A percentile compares a stretch with the other conserved stretches of the same genome.
These are phyloP conservation scores for Nanorana parkeri DNA, from an alignment of 2,113 vertebrate genomes.

Conservation along the genomic window DNA sequence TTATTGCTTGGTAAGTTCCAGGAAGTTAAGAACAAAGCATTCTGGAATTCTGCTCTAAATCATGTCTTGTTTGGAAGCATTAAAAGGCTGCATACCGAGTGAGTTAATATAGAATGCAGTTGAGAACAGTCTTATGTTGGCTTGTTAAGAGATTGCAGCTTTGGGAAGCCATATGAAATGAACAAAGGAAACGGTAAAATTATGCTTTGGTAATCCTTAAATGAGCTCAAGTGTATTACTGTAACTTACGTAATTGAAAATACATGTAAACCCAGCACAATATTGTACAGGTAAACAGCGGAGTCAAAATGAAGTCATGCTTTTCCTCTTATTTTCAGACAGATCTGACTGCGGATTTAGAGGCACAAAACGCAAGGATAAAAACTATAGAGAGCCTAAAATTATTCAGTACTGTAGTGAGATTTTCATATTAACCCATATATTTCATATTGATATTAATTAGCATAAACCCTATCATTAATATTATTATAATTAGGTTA, in stretches of 20 bases:
- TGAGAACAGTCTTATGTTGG: slow-evolving; percentile 5
- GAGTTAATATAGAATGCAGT: slow-evolving; percentile 34
- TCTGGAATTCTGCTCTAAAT: slow-evolving; percentile 23
- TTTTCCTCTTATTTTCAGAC: not conserved
- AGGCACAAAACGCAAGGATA: too few relatives aligned
- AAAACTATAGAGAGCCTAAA: too few relatives aligned
- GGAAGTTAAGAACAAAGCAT: slow-evolving; percentile 37
- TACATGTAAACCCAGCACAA: slow-evolving; percentile 1
- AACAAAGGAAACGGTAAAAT: slow-evolving; percentile 19
- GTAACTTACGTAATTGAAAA: slow-evolving; percentile 34
- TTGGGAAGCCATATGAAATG: not conserved
- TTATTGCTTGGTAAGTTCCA: slow-evolving; percentile 12
- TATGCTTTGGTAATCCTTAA: slow-evolving; percentile 35
- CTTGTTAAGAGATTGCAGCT: slow-evolving; percentile 28
- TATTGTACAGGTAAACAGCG: not conserved
- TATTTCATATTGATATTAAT: too few relatives aligned
- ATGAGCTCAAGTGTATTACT: slow-evolving; percentile 51
- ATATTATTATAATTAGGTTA: too few relatives aligned
- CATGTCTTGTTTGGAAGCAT: slow-evolving; percentile 33
- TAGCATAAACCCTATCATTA: too few relatives aligned
- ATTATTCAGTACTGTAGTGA: too few relatives aligned
- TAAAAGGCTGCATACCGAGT: slow-evolving; percentile 26
- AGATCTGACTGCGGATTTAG: too few relatives aligned
- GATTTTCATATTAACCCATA: too few relatives aligned
- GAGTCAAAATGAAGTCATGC: not conserved